Evolutionary conservation across 2,113 vertebrate genomes (phyloP).

Genomic region (Otolemur garnettii): DNA sequence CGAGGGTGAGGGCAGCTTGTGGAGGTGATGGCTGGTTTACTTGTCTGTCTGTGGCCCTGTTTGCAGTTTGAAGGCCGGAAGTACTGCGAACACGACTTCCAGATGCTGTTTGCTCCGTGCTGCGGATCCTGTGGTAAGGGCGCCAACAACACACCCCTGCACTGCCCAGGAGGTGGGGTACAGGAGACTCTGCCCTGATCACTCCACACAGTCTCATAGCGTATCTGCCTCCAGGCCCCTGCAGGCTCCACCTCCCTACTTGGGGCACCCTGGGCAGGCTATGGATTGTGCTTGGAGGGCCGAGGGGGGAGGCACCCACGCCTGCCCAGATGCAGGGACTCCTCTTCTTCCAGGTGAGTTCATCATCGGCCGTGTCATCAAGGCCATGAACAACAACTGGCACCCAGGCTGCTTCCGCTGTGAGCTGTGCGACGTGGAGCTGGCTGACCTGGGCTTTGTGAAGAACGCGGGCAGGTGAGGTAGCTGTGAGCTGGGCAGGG

Average conservation of each 20-base stretch:
- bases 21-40: neutral
- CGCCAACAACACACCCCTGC: fast-evolving
- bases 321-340: neutral
- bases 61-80: constrained; percentile 90
- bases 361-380: constrained; percentile 90
- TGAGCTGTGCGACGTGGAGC: constrained; percentile 86
- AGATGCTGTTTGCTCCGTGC: constrained; percentile 91
- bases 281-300: neutral
- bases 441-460: constrained; percentile 91
- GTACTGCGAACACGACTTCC: constrained; percentile 91
- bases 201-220: neutral
- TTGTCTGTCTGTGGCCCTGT: constrained; percentile 28
- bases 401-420: constrained; percentile 91
- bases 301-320: neutral
- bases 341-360: constrained; percentile 87
- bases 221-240: neutral
- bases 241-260: too few relatives aligned
- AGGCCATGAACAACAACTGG: constrained; percentile 92
- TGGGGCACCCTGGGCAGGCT: neutral
- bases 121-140: constrained; percentile 89
- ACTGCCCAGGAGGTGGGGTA: neutral
- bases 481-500: fast-evolving
- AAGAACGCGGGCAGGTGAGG: constrained; percentile 90
- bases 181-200: neutral
- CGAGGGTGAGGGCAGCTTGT: fast-evolving